Evolutionary conservation across 2,797 vertebrate genomes (phyloP), one percentile per base, ranked within the genome.

Genomic region (Galaxias olidus): DNA sequence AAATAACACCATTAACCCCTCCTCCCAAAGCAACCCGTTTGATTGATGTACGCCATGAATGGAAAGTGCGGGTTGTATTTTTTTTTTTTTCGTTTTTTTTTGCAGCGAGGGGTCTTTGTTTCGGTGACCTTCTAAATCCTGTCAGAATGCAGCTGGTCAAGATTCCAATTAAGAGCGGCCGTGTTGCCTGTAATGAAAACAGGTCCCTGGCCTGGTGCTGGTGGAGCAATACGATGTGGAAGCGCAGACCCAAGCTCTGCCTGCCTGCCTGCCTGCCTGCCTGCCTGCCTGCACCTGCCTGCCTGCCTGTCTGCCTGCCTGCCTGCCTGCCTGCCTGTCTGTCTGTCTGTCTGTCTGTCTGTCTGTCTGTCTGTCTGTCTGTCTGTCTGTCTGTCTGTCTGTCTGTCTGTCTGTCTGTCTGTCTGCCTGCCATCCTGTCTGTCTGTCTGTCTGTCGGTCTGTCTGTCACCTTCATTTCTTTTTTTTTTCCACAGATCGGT

Each of bases 1-100:
- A 86, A 91, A 91, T 90, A 92, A 89, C 84, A 76, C 81, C 77
- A 89, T 90, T 91, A 91, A 89, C 88, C 88, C 85, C 77, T 84
- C 87, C 81, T 91, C 90, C 86, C 85, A 81, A 86, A 88, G 80
- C 79, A 86, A 80, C 84, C 87, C 61, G 81, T 90, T 87, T 91
- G 90, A 90, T 92, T 87, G 87, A 90, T 91, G 86, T 69, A 72
- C 78, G 77, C 79, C 79, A 71, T 69, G 74, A 79, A 72, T 86
- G 80, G 71, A 76, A 10, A 0, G 13, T 61, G 15, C 77, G 54
- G 40, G 40, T 63, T 73, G 69, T n/a, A n/a, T n/a, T 71, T 52
- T 77, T 60, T 74, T 65, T 61, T 80, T 58, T 73, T 63, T 60
- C 4, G 59, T 62, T 4, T 59, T 62, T 48, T 53, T 76, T 76